Evolutionary conservation across 2,888 invertebrate species (phyloP).

Genomic region (Drosophila bunnanda): DNA sequence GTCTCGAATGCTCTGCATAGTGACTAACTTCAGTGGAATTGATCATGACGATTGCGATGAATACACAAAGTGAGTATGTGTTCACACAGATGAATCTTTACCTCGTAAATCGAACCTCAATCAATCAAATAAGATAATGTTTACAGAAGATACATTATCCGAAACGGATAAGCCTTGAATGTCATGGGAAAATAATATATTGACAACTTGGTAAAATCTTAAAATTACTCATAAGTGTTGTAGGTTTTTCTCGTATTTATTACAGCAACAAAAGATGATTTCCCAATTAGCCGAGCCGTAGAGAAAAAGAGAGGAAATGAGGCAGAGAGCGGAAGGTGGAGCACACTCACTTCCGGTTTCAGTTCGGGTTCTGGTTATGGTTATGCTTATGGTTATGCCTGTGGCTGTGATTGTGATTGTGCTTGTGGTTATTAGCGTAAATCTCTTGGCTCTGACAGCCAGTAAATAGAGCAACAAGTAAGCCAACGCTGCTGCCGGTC

Average conservation of each 20-base stretch:
- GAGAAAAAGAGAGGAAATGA: not conserved
- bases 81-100: slow-evolving; percentile 11
- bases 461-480: slow-evolving; percentile 75
- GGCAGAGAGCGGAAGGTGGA: slow-evolving; percentile 20
- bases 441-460: slow-evolving; percentile 54
- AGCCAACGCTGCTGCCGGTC: slow-evolving; percentile 31
- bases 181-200: not conserved
- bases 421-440: slow-evolving; percentile 39
- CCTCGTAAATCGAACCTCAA: slow-evolving; percentile 3
- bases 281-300: slow-evolving; percentile 5
- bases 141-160: slow-evolving; percentile 11
- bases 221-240: not conserved
- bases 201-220: not conserved
- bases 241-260: not conserved
- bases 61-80: not conserved
- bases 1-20: slow-evolving; percentile 25
- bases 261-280: slow-evolving; percentile 13
- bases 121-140: slow-evolving; percentile 10
- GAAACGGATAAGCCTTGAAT: not conserved
- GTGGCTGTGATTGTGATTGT: slow-evolving; percentile 6
- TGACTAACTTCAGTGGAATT: slow-evolving; percentile 35
- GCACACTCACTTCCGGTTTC: slow-evolving; percentile 35
- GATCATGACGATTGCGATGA: not conserved
- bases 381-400: slow-evolving; percentile 14
- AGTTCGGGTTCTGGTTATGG: slow-evolving; percentile 12